A percentile compares a stretch with the other conserved stretches of the same genome.
These are phyloP conservation scores for Philopedon plagiatum DNA, from an alignment of 2,888 invertebrate genomes.

Conservation along the genomic window DNA sequence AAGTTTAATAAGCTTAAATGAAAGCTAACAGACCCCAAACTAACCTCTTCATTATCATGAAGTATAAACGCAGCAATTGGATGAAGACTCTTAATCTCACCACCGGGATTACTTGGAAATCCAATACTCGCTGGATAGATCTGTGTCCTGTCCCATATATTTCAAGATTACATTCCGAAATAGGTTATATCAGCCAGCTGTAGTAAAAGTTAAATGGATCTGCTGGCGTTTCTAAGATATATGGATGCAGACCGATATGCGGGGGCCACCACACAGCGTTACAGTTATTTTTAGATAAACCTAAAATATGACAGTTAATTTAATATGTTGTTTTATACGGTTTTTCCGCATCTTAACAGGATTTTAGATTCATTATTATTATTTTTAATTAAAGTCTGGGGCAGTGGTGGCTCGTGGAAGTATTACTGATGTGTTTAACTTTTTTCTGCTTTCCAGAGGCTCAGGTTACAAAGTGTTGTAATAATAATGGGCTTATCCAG, in stretches of 20 bases:
- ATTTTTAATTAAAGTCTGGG: too few relatives aligned
- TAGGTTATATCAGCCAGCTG: slow-evolving; percentile 23
- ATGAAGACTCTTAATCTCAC: slow-evolving; percentile 9
- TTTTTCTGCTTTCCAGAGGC: too few relatives aligned
- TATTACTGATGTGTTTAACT: too few relatives aligned
- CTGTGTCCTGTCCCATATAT: slow-evolving; percentile 14
- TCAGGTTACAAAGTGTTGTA: too few relatives aligned
- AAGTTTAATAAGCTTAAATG: background rate
- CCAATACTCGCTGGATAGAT: slow-evolving; percentile 18
- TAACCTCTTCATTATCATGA: background rate
- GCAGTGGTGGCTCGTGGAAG: too few relatives aligned
- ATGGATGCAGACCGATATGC: slow-evolving; percentile 14
- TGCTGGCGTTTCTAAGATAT: slow-evolving; percentile 1
- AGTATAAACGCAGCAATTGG: background rate
- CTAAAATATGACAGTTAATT: background rate
- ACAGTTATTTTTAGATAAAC: background rate
- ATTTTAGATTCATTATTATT: too few relatives aligned
- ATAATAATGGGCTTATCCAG: too few relatives aligned
- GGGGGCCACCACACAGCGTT: slow-evolving; percentile 16
- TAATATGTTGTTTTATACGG: background rate
- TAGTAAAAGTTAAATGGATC: slow-evolving; percentile 5
- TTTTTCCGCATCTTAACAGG: background rate
- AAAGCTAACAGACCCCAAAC: background rate
- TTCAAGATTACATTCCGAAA: slow-evolving; percentile 22
- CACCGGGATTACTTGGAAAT: slow-evolving; percentile 9